Conservation (phyloP, 2,113 vertebrate species). For the Cyphomyrus plagiostoma region DNA sequence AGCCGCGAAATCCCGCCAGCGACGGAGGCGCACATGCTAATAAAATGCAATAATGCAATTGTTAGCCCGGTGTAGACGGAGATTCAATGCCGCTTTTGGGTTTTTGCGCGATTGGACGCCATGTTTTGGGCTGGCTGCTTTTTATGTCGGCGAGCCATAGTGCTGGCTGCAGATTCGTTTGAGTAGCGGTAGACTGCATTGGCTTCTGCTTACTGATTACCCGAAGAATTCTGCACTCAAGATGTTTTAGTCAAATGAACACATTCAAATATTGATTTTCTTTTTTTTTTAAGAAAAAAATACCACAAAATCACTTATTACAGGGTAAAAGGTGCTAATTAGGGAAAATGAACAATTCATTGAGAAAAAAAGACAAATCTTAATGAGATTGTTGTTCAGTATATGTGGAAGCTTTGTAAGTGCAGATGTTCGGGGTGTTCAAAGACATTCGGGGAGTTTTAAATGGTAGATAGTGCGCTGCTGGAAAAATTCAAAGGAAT, state of each 20-base stretch:
- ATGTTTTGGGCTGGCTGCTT: not conserved
- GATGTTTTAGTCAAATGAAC: not conserved
- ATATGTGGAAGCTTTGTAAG: not conserved
- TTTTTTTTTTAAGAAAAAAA: not conserved
- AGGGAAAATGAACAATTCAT: slow-evolving; percentile 1
- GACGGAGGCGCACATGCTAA: not conserved
- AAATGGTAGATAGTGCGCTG: not conserved
- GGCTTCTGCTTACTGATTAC: not conserved
- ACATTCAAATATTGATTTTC: not conserved
- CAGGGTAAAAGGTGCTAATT: not conserved
- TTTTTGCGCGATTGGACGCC: not conserved
- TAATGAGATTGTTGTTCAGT: not conserved
- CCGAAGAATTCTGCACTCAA: not conserved
- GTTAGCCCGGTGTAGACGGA: not conserved
- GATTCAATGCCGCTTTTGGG: not conserved
- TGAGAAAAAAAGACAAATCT: not conserved
- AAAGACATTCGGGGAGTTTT: not conserved
- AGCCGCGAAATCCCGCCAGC: slow-evolving; percentile 20
- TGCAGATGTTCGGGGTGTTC: not conserved
- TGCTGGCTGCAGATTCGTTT: not conserved
- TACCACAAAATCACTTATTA: not conserved
- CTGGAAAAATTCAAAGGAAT: not conserved
- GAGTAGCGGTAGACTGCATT: not conserved
- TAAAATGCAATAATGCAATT: not conserved
- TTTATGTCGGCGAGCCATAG: not conserved